phyloP scores from a whole-genome alignment of 2,113 vertebrate species.

The Mesoclemmys tuberculata region DNA sequence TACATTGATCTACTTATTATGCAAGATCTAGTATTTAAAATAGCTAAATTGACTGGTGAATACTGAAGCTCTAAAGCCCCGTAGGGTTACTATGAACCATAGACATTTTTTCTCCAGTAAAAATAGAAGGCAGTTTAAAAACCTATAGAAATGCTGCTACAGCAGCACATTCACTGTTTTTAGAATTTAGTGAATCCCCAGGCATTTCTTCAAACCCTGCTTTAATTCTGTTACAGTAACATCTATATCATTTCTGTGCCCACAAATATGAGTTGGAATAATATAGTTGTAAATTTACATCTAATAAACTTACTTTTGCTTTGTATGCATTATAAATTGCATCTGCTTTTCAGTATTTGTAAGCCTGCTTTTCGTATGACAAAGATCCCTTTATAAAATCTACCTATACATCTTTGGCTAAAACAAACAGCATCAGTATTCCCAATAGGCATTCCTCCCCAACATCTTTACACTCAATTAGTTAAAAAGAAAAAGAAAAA shows the following conservation, averaged over 20 bases:
- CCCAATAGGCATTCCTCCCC: constrained; percentile 45
- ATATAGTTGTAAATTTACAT: neutral
- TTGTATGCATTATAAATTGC: neutral
- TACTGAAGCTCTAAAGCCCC: neutral
- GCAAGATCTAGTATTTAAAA: constrained; percentile 17
- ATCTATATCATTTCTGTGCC: neutral
- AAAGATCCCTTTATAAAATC: constrained; percentile 33
- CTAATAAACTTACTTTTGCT: constrained; percentile 37
- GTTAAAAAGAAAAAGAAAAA: constrained; percentile 28
- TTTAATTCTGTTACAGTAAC: neutral
- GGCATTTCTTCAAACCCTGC: neutral
- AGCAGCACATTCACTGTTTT: constrained; percentile 40
- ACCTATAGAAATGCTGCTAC: constrained; percentile 7
- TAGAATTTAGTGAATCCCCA: constrained; percentile 34
- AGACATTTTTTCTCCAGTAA: neutral
- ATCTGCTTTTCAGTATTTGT: constrained; percentile 18
- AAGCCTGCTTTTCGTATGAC: neutral
- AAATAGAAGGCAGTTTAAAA: constrained; percentile 23
- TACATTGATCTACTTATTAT: neutral
- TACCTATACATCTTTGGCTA: constrained; percentile 24
- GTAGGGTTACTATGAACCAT: neutral
- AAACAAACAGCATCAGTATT: constrained; percentile 1
- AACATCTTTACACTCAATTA: constrained; percentile 63
- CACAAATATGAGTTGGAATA: neutral
- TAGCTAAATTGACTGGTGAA: constrained; percentile 39